Conservation (phyloP, 2,797 vertebrate genomes). For the Eutrigla gurnardus region DNA sequence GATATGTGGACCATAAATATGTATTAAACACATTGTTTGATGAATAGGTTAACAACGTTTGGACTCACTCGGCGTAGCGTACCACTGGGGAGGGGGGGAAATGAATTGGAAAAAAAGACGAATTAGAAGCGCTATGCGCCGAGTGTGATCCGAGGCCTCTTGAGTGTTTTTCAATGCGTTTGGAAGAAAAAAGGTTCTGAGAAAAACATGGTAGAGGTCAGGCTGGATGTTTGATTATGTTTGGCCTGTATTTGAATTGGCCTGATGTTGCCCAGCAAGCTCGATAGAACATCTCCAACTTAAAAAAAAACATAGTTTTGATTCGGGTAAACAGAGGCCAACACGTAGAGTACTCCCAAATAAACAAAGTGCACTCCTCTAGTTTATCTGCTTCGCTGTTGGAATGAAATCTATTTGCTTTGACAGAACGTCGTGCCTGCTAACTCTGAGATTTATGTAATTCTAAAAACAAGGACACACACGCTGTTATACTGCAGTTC, state of each 20-base stretch:
- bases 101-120: slow-evolving; percentile 42
- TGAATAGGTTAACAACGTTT: slow-evolving; percentile 54
- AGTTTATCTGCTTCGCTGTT: slow-evolving; percentile 16
- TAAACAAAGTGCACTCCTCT: slow-evolving; percentile 27
- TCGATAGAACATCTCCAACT: slow-evolving; percentile 48
- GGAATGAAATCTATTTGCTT: not conserved
- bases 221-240: slow-evolving; percentile 48
- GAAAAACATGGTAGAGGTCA: slow-evolving; percentile 42
- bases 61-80: slow-evolving; percentile 18
- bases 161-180: slow-evolving; percentile 28
- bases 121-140: slow-evolving; percentile 46
- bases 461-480: slow-evolving; percentile 13
- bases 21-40: slow-evolving; percentile 65
- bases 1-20: slow-evolving; percentile 74
- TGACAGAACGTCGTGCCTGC: slow-evolving; percentile 12
- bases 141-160: slow-evolving; percentile 28
- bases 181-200: not conserved
- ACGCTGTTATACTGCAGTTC: not conserved
- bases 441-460: slow-evolving; percentile 3
- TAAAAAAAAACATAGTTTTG: slow-evolving; percentile 29
- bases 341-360: slow-evolving; percentile 35
- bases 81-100: slow-evolving; percentile 16
- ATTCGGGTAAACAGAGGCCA: slow-evolving; percentile 29
- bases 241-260: slow-evolving; percentile 41
- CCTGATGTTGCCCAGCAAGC: slow-evolving; percentile 48